These are phyloP conservation scores for Clunio marinus DNA, from an alignment of 2,888 invertebrate genomes.

Conservation along the genomic window DNA sequence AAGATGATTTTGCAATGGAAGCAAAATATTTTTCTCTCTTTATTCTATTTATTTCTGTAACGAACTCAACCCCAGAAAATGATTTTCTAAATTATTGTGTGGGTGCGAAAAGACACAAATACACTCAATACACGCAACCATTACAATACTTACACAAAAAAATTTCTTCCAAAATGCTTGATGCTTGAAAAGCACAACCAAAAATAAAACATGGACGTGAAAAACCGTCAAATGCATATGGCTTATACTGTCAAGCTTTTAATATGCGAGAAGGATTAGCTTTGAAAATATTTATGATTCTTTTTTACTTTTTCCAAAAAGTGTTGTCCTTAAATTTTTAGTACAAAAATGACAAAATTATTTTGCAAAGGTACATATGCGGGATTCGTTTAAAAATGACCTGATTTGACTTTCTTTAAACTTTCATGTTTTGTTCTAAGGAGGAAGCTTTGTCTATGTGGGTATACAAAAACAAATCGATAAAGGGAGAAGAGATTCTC, in stretches of 20 bases:
- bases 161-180: neutral
- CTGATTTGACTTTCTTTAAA: no score
- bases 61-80: constrained; percentile 3
- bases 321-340: neutral
- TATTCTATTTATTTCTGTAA: no score
- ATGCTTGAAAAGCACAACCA: constrained; percentile 4
- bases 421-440: no score
- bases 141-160: neutral
- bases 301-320: no score
- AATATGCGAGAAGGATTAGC: no score
- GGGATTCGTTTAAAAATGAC: no score
- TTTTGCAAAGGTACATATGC: no score
- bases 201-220: constrained; percentile 3
- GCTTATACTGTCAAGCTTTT: neutral
- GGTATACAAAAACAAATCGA: no score
- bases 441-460: no score
- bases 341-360: neutral
- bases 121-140: neutral
- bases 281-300: no score
- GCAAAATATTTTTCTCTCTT: neutral
- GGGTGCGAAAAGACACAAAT: neutral
- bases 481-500: neutral
- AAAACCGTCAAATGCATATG: neutral
- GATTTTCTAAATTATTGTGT: neutral
- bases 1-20: neutral